These are phyloP conservation scores for Liparis tanakae DNA, from an alignment of 2,797 vertebrate genomes.

Conservation along the genomic window DNA sequence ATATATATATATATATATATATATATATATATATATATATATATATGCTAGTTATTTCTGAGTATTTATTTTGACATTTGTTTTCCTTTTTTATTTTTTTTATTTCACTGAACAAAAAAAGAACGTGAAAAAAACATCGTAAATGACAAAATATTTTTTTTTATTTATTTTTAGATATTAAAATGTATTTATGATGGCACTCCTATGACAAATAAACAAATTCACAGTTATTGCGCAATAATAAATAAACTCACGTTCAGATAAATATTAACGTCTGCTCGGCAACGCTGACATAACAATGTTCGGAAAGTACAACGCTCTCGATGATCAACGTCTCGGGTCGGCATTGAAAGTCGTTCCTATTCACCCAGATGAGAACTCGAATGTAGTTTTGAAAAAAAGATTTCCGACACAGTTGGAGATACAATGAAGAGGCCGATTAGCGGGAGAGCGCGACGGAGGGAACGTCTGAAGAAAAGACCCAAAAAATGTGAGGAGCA, in stretches of 20 bases:
- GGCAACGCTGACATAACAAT: background rate
- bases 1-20: too few species aligned
- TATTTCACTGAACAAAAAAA: too few species aligned
- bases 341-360: background rate
- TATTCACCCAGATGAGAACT: background rate
- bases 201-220: background rate
- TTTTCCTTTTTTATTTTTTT: too few species aligned
- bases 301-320: background rate
- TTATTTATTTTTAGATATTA: background rate
- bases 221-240: background rate
- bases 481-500: background rate
- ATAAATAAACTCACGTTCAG: conserved; percentile 1
- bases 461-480: background rate
- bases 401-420: background rate
- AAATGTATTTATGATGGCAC: background rate
- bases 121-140: too few species aligned
- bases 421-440: background rate
- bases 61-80: too few species aligned
- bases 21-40: too few species aligned
- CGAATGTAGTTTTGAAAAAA: background rate
- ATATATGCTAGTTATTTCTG: too few species aligned
- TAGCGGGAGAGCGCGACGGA: background rate
- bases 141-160: too few species aligned
- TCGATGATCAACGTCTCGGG: background rate
- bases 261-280: background rate